A percentile compares a stretch with the other conserved stretches of the same genome.
These are phyloP conservation scores for Dunckerocampus dactyliophorus DNA, from an alignment of 2,113 vertebrate genomes.

Conservation along the genomic window DNA sequence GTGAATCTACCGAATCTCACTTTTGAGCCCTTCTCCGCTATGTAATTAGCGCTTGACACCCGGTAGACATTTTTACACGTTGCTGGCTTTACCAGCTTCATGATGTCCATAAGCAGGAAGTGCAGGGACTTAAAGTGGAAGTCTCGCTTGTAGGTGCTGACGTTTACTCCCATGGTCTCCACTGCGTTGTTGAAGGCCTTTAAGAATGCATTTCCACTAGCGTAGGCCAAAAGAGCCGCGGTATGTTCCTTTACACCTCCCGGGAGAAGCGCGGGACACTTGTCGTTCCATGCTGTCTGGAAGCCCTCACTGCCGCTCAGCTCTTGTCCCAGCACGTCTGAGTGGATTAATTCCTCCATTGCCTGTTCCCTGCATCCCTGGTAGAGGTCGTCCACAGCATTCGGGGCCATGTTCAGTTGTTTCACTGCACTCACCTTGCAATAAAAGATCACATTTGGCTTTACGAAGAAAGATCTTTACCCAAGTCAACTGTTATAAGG, in stretches of 20 bases:
- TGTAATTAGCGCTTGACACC: fast-evolving
- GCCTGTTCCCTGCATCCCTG: slow-evolving; percentile 42
- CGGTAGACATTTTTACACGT: slow-evolving; percentile 31
- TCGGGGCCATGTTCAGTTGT: slow-evolving; percentile 29
- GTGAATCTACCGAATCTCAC: slow-evolving; percentile 59
- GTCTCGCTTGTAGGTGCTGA: slow-evolving; percentile 22
- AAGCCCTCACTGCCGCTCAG: neutral
- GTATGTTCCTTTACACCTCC: slow-evolving; percentile 33
- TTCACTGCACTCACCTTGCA: slow-evolving; percentile 21
- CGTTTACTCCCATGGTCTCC: slow-evolving; percentile 29
- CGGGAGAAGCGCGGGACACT: slow-evolving; percentile 30
- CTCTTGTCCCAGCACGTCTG: slow-evolving; percentile 50
- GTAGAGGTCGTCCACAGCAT: slow-evolving; percentile 52
- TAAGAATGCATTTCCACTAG: neutral
- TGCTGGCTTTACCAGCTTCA: slow-evolving; percentile 15
- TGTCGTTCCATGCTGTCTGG: neutral
- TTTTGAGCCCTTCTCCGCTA: neutral
- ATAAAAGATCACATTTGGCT: neutral
- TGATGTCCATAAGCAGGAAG: slow-evolving; percentile 64
- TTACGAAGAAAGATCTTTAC: too few species aligned
- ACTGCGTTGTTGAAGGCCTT: slow-evolving; percentile 7
- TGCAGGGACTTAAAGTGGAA: slow-evolving; percentile 68
- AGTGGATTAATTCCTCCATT: slow-evolving; percentile 39
- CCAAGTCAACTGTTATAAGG: too few species aligned
- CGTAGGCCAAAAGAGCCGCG: slow-evolving; percentile 34